Conservation (phyloP, 2,888 invertebrate species). For the Caenorhabditis japonica region DNA sequence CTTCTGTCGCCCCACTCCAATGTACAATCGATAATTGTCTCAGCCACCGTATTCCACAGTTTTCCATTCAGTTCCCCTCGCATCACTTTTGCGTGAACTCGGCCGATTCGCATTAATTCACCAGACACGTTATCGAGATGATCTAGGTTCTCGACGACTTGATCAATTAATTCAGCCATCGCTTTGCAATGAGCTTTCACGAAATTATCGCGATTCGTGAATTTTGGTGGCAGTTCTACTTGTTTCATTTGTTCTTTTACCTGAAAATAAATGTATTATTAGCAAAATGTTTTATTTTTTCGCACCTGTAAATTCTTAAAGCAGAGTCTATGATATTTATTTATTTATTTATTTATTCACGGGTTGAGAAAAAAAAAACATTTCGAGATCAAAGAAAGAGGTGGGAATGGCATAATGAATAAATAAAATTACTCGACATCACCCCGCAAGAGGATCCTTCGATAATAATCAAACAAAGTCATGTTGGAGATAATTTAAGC, state of each 20-base stretch:
- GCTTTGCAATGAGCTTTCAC: conserved; percentile 74
- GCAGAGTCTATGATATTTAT: conserved; percentile 75
- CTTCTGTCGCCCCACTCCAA: conserved; percentile 77
- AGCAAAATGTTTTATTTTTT: neutral
- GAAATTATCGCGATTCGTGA: conserved; percentile 73
- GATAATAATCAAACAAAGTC: too few species aligned
- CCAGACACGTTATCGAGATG: conserved; percentile 70
- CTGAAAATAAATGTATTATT: conserved; percentile 41
- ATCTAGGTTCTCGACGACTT: conserved; percentile 75
- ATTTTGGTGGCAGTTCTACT: conserved; percentile 69
- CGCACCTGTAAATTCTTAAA: conserved; percentile 25
- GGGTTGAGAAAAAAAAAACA: too few species aligned
- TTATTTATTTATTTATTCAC: too few species aligned
- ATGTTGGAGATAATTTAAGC: too few species aligned
- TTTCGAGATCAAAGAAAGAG: too few species aligned
- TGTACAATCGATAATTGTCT: conserved; percentile 76
- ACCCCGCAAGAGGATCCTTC: too few species aligned
- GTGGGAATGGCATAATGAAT: too few species aligned
- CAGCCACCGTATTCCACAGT: conserved; percentile 75
- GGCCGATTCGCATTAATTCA: conserved; percentile 70
- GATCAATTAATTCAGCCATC: conserved; percentile 73
- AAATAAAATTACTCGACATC: too few species aligned
- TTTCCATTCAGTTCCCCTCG: conserved; percentile 74
- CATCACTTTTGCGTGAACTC: conserved; percentile 70
- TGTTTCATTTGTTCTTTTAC: conserved; percentile 73